phyloP scores from a whole-genome alignment of 2,797 vertebrate genomes.

The Pseudomugil tenellus region DNA sequence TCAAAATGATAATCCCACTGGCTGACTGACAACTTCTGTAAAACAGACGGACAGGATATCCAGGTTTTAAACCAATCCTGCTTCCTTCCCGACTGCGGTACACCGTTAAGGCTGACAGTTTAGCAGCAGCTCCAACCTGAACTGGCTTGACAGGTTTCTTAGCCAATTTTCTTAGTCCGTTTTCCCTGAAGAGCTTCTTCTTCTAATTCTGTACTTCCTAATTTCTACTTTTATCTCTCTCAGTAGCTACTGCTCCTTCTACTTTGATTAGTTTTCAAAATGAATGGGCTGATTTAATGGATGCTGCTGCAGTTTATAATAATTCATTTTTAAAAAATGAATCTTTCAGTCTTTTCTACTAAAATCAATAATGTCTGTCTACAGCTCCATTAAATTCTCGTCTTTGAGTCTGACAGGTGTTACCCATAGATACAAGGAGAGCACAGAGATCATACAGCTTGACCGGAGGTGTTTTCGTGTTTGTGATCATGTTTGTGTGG shows the following conservation, averaged over 20 bases:
- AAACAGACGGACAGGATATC: constrained; percentile 52
- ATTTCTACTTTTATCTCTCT: constrained; percentile 15
- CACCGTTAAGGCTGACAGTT: constrained; percentile 52
- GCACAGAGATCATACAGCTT: not conserved
- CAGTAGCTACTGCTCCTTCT: constrained; percentile 23
- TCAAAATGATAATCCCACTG: constrained; percentile 53
- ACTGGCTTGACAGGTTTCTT: constrained; percentile 47
- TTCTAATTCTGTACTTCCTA: constrained; percentile 9
- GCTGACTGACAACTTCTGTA: constrained; percentile 55
- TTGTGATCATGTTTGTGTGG: constrained; percentile 44
- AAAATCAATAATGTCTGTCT: constrained; percentile 24
- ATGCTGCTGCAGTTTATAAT: constrained; percentile 9
- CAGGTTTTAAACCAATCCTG: constrained; percentile 51
- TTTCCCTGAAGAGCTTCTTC: constrained; percentile 2
- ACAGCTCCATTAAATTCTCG: constrained; percentile 19
- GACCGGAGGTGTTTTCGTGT: constrained; percentile 42
- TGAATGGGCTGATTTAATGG: constrained; percentile 23
- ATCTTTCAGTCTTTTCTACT: constrained; percentile 14
- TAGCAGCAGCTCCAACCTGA: constrained; percentile 40
- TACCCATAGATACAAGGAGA: constrained; percentile 25
- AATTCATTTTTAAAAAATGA: constrained; percentile 9
- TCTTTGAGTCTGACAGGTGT: constrained; percentile 28
- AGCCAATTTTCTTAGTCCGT: constrained; percentile 21
- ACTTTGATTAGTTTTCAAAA: constrained; percentile 42
- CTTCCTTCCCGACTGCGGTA: constrained; percentile 36